Evolutionary conservation across 23 tunicate genomes (phyloP).

Genomic region (Styela plicata): DNA sequence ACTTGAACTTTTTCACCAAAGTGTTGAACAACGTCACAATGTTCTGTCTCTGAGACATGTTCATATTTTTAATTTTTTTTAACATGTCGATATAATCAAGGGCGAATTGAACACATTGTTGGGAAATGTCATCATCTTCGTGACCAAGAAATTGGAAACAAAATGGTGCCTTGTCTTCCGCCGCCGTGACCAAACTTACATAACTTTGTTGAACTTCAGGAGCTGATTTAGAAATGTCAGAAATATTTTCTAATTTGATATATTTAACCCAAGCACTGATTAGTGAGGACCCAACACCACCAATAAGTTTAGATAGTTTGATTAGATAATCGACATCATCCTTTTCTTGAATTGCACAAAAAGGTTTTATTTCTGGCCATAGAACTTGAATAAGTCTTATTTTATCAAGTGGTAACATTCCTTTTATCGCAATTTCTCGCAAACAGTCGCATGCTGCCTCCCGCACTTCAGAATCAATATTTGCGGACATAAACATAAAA

Average conservation of each 20-base stretch:
- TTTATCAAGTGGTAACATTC: slow-evolving; percentile 93
- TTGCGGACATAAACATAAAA: slow-evolving; percentile 51
- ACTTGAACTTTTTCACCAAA: slow-evolving; percentile 67
- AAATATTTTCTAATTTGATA: not conserved
- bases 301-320: slow-evolving; percentile 63
- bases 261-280: slow-evolving; percentile 69
- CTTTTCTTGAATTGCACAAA: slow-evolving; percentile 33
- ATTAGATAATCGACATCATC: slow-evolving; percentile 80
- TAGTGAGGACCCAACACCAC: slow-evolving; percentile 69
- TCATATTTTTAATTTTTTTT: slow-evolving; percentile 21
- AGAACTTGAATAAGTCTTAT: slow-evolving; percentile 48
- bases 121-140: slow-evolving; percentile 95
- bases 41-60: not conserved
- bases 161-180: slow-evolving; percentile 36
- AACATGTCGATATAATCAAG: slow-evolving; percentile 71
- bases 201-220: slow-evolving; percentile 2
- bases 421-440: slow-evolving; percentile 70
- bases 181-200: not conserved
- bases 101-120: slow-evolving; percentile 74
- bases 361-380: slow-evolving; percentile 63
- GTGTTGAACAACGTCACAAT: slow-evolving; percentile 38
- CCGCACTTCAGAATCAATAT: slow-evolving; percentile 36
- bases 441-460: slow-evolving; percentile 93
- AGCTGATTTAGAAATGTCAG: not conserved
- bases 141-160: slow-evolving; percentile 71